A percentile compares a stretch with the other conserved stretches of the same genome.
phyloP scores from a whole-genome alignment of 2,888 invertebrate species.

The Gibbula magus region DNA sequence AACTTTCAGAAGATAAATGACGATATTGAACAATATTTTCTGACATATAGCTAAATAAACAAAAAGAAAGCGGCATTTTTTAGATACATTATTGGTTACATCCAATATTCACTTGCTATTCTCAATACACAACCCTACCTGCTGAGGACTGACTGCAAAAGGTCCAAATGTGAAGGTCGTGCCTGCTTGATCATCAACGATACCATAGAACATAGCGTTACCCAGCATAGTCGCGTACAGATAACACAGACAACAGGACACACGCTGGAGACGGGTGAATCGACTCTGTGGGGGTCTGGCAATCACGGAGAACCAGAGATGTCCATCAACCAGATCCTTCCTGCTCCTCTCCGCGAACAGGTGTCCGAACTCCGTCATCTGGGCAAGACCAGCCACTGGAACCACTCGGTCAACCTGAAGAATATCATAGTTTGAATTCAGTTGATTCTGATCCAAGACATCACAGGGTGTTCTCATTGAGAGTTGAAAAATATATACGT shows the following conservation, averaged over 20 bases:
- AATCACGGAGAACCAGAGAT: slow-evolving; percentile 78
- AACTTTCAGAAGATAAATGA: too few relatives aligned
- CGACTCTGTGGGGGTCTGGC: slow-evolving; percentile 76
- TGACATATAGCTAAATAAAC: too few relatives aligned
- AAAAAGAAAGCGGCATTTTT: too few relatives aligned
- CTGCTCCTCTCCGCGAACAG: slow-evolving; percentile 74
- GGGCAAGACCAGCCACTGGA: slow-evolving; percentile 76
- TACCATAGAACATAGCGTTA: slow-evolving; percentile 77
- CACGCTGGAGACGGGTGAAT: slow-evolving; percentile 76
- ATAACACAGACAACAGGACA: slow-evolving; percentile 76
- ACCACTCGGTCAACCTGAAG: slow-evolving; percentile 76
- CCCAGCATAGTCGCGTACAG: slow-evolving; percentile 77
- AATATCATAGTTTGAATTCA: background rate
- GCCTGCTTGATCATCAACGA: slow-evolving; percentile 48
- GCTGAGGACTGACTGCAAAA: slow-evolving; percentile 75
- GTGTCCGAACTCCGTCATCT: slow-evolving; percentile 75
- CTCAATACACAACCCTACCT: too few relatives aligned
- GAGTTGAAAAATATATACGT: too few relatives aligned
- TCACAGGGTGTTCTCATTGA: too few relatives aligned
- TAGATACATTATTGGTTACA: too few relatives aligned
- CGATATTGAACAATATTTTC: too few relatives aligned
- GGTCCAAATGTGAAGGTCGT: slow-evolving; percentile 75
- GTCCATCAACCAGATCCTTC: slow-evolving; percentile 76
- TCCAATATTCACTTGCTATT: too few relatives aligned
- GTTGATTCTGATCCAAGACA: background rate